Evolutionary conservation across 2,888 invertebrate genomes (phyloP), one percentile per base, ranked within the genome.

Genomic region (Amphipyra berbera): DNA sequence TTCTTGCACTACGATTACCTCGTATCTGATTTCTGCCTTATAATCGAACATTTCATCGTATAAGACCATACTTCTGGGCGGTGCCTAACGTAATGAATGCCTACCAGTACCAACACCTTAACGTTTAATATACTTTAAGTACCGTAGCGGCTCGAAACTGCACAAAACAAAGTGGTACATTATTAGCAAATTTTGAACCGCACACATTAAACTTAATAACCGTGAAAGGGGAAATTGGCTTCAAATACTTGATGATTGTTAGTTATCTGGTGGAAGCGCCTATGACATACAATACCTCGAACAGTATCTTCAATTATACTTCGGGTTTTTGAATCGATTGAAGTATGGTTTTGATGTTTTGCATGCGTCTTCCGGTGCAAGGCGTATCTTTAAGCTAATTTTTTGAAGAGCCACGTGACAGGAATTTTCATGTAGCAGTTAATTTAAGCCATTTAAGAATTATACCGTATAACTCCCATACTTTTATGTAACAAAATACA

Each of bases 41-140:
- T 90, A 89, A 93, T 91, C 88, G 87, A 77, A 79, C 81, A 82
- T 88, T 90, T 89, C 84, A 90, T 90, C 88, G 84, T 70, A 82
- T 82, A 86, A 80, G 71, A 79, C 75, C 85, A 84, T 83, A 83
- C 87, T 87, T 82, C 82, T 81, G 87, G 87, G 88, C 88, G 87
- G 83, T 82, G 60, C 82, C 78, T 73, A 71, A 77, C 55, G 65
- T 91, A 92, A 94, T 92, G 82, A 90, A 81, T 85, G 83, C 86
- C 85, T 88, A 82, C 85, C 81, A 80, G 73, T 81, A 74, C 84
- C 82, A 85, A 85, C 89, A 87, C 87, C 83, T 92, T 91, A 90
- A 85, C 85, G 85, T 89, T 88, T 90, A 89, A 90, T 90, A 85
- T 82, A 76, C 83, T 82, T 85, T 88, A 88, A 90, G 84, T 88